Evolutionary conservation across 2,113 vertebrate genomes (phyloP), one percentile per base, ranked within the genome.

Genomic region (Microcebus jonahi): DNA sequence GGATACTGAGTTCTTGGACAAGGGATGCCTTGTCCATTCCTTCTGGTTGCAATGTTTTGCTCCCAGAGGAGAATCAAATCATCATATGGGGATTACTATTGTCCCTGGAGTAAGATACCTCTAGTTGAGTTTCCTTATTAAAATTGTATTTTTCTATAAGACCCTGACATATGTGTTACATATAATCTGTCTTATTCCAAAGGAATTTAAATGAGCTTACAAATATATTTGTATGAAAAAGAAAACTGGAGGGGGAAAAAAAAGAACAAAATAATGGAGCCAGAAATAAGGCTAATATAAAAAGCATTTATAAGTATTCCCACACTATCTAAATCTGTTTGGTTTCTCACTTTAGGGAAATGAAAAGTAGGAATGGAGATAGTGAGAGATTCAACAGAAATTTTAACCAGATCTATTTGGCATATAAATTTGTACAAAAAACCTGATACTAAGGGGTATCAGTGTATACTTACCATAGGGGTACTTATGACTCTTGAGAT

Each of bases 81-180:
- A 39, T 81, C 57, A 42, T 45, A 25, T 61, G 80, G 15, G 36
- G 57, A 80, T 39, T 81, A 81, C 9, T 57, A 31, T 42, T 83
- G 80, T 63, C 27, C 36, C 57, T 21, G 25, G 36, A 34, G 6
- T 25, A 18, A 55, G 53, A 55, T 77, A 65, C 12, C 23, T 55
- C 57, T 75, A 90, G 15, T 67, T 90, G 80, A 95, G 21, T 88
- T 94, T 79, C 36, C 42, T 75, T 97, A 94, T 90, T 96, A 97
- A 97, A 97, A 65, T 93, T 96, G 15, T 39, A 45, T 94, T 95
- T 97, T 93, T 94, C 57, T 93, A 20, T 81, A 90, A 85, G 42
- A 85, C 6, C 42, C 36, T 53, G 77, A 73, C 8, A n/a, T 91
- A 59, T 70, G 10, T 92, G 8, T 95, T 90, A 81, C 75, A 91